A percentile compares a stretch with the other conserved stretches of the same genome.
Conservation (phyloP, 2,888 invertebrate genomes). For the Alcis repandata region DNA sequence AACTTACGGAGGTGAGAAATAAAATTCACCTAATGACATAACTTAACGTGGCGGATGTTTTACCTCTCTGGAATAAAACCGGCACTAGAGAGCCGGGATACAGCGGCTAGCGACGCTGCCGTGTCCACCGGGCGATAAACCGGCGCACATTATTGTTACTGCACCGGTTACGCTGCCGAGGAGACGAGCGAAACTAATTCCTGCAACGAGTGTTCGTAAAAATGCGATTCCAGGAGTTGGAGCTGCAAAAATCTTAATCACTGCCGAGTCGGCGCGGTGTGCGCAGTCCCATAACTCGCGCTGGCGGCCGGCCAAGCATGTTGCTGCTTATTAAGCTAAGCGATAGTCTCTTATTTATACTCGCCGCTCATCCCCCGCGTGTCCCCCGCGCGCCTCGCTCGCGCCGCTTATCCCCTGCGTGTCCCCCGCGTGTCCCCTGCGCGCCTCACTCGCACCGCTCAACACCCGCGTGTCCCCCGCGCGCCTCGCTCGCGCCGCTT, state of each 20-base stretch:
- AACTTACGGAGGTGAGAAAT: conserved; percentile 21
- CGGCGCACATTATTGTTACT: conserved; percentile 5
- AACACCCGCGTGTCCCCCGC: too few species aligned
- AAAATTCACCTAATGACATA: conserved; percentile 36
- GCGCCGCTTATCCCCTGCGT: conserved; percentile 14
- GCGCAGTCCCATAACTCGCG: conserved; percentile 27
- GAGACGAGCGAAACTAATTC: conserved; percentile 40
- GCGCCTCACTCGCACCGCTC: too few species aligned
- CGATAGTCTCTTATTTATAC: conserved; percentile 60
- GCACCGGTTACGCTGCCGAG: background rate
- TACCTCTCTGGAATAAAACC: conserved; percentile 22
- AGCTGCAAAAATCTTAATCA: conserved; percentile 67
- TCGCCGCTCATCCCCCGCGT: conserved; percentile 12
- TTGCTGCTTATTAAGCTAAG: conserved; percentile 66
- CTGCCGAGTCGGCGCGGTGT: conserved; percentile 58
- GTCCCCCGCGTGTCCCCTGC: too few species aligned
- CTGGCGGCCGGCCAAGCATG: conserved; percentile 60
- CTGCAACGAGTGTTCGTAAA: conserved; percentile 32
- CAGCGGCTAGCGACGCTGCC: background rate
- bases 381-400: background rate
- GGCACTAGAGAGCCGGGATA: background rate
- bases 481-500: too few species aligned
- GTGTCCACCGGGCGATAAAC: conserved; percentile 24
- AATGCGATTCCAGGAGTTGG: conserved; percentile 3
- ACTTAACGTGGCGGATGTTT: conserved; percentile 32